phyloP scores from a whole-genome alignment of 1,140 invertebrate genomes.

The Drosophila arawakana region DNA sequence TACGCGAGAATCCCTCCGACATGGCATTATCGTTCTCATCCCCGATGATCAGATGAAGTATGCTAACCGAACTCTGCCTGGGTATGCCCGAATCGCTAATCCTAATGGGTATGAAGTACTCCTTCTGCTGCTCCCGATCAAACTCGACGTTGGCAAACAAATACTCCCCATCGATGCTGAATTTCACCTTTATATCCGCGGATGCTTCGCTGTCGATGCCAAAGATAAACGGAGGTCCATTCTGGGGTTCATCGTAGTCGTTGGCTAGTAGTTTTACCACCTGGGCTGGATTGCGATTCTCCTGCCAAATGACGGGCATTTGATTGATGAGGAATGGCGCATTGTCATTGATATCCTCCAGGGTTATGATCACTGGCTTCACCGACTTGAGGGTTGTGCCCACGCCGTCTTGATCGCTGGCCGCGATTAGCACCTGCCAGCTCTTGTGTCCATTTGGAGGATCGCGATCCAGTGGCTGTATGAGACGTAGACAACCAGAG shows the following conservation, averaged over 20 bases:
- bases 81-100: conserved; percentile 93
- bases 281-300: conserved; percentile 89
- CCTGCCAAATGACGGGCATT: conserved; percentile 92
- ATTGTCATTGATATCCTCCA: conserved; percentile 96
- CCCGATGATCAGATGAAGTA: conserved; percentile 93
- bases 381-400: conserved; percentile 87
- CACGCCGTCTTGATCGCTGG: conserved; percentile 91
- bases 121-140: conserved; percentile 95
- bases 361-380: conserved; percentile 90
- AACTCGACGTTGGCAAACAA: conserved; percentile 89
- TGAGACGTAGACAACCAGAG: conserved; percentile 90
- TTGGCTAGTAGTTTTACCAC: conserved; percentile 90
- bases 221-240: conserved; percentile 93
- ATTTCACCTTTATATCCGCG: conserved; percentile 89
- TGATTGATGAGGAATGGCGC: conserved; percentile 92
- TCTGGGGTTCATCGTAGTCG: conserved; percentile 91
- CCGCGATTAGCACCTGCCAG: conserved; percentile 93
- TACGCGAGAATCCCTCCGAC: conserved; percentile 91
- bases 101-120: conserved; percentile 93
- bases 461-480: conserved; percentile 94
- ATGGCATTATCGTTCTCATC: conserved; percentile 96
- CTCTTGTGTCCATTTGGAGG: conserved; percentile 91
- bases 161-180: conserved; percentile 87
- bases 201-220: conserved; percentile 88
- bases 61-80: conserved; percentile 89